These are phyloP conservation scores for Cyrtorhinus lividipennis DNA, from an alignment of 1,140 invertebrate genomes.

Conservation along the genomic window DNA sequence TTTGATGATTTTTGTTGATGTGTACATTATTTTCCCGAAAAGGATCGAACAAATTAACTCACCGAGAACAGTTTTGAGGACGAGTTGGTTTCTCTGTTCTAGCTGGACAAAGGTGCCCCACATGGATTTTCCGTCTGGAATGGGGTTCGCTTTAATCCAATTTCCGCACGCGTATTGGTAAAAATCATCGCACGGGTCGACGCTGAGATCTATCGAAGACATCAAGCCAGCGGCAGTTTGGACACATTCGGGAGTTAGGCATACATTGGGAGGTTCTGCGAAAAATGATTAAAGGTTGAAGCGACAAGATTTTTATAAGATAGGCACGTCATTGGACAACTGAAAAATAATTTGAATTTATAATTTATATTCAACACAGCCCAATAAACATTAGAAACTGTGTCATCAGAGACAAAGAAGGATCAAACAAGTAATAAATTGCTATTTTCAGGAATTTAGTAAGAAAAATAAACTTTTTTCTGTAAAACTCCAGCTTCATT, in stretches of 20 bases:
- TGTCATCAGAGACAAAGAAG: too few relatives aligned
- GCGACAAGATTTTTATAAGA: slow-evolving; percentile 13
- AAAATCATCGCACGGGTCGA: slow-evolving; percentile 88
- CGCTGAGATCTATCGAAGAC: slow-evolving; percentile 56
- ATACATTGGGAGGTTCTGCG: slow-evolving; percentile 29
- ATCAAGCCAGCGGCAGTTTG: slow-evolving; percentile 72
- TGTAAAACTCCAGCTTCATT: too few relatives aligned
- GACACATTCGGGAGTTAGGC: slow-evolving; percentile 69
- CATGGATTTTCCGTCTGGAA: slow-evolving; percentile 79
- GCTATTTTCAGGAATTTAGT: too few relatives aligned
- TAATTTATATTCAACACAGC: too few relatives aligned
- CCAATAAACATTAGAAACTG: too few relatives aligned
- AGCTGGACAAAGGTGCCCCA: slow-evolving; percentile 93
- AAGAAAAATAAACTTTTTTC: too few relatives aligned
- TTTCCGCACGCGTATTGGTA: slow-evolving; percentile 84
- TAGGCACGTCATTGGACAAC: too few relatives aligned
- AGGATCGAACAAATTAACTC: slow-evolving; percentile 25
- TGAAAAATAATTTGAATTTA: not conserved
- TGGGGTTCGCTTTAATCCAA: slow-evolving; percentile 82
- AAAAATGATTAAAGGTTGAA: not conserved
- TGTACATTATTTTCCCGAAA: too few relatives aligned
- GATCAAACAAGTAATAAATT: too few relatives aligned
- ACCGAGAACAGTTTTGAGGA: slow-evolving; percentile 82
- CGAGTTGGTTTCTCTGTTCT: slow-evolving; percentile 79
- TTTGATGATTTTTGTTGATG: too few relatives aligned